Evolutionary conservation across 2,888 invertebrate species (phyloP).

Genomic region (Drosophila stalkeri): DNA sequence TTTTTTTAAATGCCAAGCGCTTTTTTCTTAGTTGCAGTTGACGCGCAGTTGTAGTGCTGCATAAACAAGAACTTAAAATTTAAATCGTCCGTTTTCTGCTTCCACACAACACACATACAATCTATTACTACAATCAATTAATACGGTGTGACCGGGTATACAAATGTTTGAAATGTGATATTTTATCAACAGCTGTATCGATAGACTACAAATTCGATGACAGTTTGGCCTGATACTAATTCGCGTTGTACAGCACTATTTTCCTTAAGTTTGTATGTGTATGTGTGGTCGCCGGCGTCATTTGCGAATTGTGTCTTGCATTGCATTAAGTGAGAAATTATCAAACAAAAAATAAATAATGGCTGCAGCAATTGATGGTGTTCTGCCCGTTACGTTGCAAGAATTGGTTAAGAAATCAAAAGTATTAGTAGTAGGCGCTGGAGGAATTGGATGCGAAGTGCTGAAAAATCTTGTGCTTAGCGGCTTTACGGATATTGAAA

Average conservation of each 20-base stretch:
- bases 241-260: conserved; percentile 30
- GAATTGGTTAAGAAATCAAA: conserved; percentile 90
- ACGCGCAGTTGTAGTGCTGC: conserved; percentile 46
- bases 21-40: conserved; percentile 29
- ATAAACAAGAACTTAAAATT: conserved; percentile 41
- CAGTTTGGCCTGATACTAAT: conserved; percentile 2
- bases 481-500: conserved; percentile 96
- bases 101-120: conserved; percentile 38
- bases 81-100: conserved; percentile 36
- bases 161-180: conserved; percentile 24
- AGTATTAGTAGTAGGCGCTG: conserved; percentile 96
- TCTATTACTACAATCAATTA: conserved; percentile 45
- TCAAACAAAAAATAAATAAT: conserved; percentile 83
- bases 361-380: conserved; percentile 89
- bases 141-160: conserved; percentile 37
- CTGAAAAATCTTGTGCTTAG: conserved; percentile 98
- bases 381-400: conserved; percentile 88
- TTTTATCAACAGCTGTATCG: conserved; percentile 19
- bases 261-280: conserved; percentile 18
- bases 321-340: background rate
- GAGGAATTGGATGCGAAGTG: conserved; percentile 99
- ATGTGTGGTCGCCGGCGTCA: conserved; percentile 61
- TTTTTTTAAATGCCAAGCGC: conserved; percentile 28
- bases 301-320: conserved; percentile 33
- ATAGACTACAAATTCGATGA: conserved; percentile 12